A percentile compares a stretch with the other conserved stretches of the same genome.
These are phyloP conservation scores for Macrophya annulata DNA, from an alignment of 2,888 invertebrate genomes.

Conservation along the genomic window DNA sequence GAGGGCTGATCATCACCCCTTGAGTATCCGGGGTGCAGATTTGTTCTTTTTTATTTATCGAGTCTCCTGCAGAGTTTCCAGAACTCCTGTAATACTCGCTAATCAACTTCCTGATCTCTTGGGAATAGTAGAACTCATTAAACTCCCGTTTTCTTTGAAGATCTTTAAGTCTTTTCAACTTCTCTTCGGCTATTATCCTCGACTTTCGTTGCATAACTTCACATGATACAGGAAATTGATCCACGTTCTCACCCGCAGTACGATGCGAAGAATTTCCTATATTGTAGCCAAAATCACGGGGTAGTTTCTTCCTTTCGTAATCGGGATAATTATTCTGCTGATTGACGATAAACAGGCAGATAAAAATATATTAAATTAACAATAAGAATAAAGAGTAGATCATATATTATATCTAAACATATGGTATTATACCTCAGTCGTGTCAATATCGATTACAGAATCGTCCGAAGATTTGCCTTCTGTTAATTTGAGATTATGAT, in stretches of 20 bases:
- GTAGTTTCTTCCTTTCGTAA: not conserved
- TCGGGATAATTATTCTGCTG: constrained; percentile 37
- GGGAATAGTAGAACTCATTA: constrained; percentile 68
- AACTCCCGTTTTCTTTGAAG: constrained; percentile 68
- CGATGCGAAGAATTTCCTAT: not conserved
- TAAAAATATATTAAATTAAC: not conserved
- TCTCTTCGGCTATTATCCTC: constrained; percentile 62
- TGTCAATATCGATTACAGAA: not conserved
- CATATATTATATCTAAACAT: not conserved
- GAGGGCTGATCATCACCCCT: not conserved
- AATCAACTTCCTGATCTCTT: constrained; percentile 69
- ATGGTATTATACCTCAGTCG: not conserved
- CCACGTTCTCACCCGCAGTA: not conserved
- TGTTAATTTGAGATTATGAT: constrained; percentile 20
- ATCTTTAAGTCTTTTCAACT: constrained; percentile 66
- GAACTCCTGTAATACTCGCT: constrained; percentile 65
- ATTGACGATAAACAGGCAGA: not conserved
- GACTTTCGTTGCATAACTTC: constrained; percentile 60
- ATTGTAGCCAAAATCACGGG: not conserved
- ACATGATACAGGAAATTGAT: not conserved
- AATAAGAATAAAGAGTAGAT: not conserved
- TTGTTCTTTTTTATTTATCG: not conserved
- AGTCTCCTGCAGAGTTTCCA: constrained; percentile 11
- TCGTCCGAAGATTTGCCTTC: constrained; percentile 22
- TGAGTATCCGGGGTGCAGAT: not conserved